Percentiles rank a stretch among this genome's conserved stretches.
Conservation (phyloP, 1,140 invertebrate genomes). For the Temnothorax curvispinosus region DNA sequence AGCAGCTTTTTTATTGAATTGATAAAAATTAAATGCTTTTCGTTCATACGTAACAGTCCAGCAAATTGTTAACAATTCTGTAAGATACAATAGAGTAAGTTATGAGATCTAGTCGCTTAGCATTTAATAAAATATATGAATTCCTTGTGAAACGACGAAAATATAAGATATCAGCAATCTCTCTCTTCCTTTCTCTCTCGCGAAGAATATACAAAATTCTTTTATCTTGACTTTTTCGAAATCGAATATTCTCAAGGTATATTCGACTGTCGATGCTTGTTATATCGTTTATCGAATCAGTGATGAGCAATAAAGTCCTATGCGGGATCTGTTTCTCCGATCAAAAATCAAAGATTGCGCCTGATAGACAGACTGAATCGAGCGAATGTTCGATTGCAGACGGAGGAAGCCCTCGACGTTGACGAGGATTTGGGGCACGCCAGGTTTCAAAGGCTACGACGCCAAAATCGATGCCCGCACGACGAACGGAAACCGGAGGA, state of each 20-base stretch:
- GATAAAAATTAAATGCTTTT: background rate
- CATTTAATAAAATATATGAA: background rate
- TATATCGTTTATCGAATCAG: slow-evolving; percentile 18
- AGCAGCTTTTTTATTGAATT: background rate
- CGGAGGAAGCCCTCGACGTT: background rate
- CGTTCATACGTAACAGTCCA: background rate
- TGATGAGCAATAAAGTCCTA: slow-evolving; percentile 15
- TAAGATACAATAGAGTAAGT: no score
- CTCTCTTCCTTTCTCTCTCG: background rate
- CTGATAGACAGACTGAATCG: background rate
- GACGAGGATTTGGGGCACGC: slow-evolving; percentile 15
- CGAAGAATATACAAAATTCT: background rate
- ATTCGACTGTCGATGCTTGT: background rate
- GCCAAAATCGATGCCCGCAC: slow-evolving; percentile 27
- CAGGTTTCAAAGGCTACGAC: slow-evolving; percentile 41
- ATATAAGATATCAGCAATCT: background rate
- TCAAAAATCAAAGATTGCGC: slow-evolving; percentile 19
- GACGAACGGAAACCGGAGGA: background rate
- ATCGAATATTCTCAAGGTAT: background rate
- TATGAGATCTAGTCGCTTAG: background rate
- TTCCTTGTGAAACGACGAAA: background rate
- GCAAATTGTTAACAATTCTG: background rate
- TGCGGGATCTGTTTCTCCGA: background rate
- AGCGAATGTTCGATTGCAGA: slow-evolving; percentile 17
- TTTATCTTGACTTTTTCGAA: background rate